Base-by-base conservation (phyloP, 2,113 vertebrate species). In the Xenus cinereus region DNA sequence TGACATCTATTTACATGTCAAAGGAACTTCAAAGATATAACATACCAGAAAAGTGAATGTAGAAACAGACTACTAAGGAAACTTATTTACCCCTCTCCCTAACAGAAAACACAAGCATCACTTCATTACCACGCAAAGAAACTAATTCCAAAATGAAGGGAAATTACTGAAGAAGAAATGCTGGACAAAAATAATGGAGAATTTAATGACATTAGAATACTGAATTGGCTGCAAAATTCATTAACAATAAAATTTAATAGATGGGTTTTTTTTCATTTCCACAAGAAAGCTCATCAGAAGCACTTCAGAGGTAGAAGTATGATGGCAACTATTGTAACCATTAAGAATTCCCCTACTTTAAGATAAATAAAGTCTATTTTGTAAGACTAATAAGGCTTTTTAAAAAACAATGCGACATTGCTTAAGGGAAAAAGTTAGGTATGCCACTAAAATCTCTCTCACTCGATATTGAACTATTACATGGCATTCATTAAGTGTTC, bases 181-280 rank as follows among this genome's bases (percentile, higher is more conserved):
- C 72, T 28, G 26, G 18, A 63, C 56, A 67, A 78, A 87, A 87
- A 69, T 32, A 86, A 46, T 26, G 9, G 21, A n/a, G 28, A 76
- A 76, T 73, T 59, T 32, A 84, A 81, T 54, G 11, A 53, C 30
- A 28, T 17, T 75, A 48, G 27, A 87, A 72, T 32, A 68, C 15
- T 56, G 41, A 68, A 48, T 15, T 76, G 30, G 84, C 39, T 64
- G 26, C 7, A 87, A 63, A 84, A 68, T 35, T 87, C 11, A 57
- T 45, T 66, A 80, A 35, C 5, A 71, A 32, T 39, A 92, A 48
- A 73, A 80, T 21, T 85, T 76, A 41, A 76, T 50, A 37, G 1
- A 45, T 16, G 3, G 0, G 0, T 0, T 2, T 14, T 9, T 71
- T 75, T 75, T 48, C 12, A 71, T 87, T 84, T 77, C 32, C 39